Evolutionary conservation across 2,797 vertebrate genomes (phyloP).

Genomic region (Cuniculus paca): DNA sequence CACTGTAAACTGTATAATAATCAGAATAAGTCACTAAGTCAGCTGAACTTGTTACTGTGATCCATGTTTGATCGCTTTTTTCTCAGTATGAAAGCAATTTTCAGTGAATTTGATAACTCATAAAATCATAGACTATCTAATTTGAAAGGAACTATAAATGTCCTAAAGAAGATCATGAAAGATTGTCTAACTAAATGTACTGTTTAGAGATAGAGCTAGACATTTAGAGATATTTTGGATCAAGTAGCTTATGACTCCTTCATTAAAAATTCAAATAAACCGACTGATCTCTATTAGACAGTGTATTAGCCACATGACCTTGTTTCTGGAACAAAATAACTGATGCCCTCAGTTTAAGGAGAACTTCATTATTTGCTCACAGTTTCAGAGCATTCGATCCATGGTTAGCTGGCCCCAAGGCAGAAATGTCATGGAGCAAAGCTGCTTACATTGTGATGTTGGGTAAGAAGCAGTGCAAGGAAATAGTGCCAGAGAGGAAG

Average conservation of each 20-base stretch:
- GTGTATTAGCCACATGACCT: too few species aligned
- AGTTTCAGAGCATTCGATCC: not conserved
- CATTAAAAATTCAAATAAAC: not conserved
- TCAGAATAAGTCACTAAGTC: constrained; percentile 17
- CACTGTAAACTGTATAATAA: not conserved
- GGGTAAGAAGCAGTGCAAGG: not conserved
- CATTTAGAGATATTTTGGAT: too few species aligned
- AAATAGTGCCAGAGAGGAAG: not conserved
- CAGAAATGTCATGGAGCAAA: not conserved
- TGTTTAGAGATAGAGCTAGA: not conserved
- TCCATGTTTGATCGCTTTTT: not conserved
- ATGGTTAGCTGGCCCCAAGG: not conserved
- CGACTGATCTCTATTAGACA: not conserved
- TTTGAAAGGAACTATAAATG: not conserved
- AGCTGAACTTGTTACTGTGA: not conserved
- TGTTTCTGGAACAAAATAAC: not conserved
- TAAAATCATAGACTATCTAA: not conserved
- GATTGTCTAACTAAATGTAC: not conserved
- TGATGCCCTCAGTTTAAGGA: not conserved
- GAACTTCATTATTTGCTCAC: not conserved
- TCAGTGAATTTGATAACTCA: constrained; percentile 5
- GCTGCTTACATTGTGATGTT: not conserved
- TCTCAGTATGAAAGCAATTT: not conserved
- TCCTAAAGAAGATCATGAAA: not conserved
- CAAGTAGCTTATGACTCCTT: not conserved